phyloP scores from a whole-genome alignment of 2,113 vertebrate species.

The Stigmatopora argus region DNA sequence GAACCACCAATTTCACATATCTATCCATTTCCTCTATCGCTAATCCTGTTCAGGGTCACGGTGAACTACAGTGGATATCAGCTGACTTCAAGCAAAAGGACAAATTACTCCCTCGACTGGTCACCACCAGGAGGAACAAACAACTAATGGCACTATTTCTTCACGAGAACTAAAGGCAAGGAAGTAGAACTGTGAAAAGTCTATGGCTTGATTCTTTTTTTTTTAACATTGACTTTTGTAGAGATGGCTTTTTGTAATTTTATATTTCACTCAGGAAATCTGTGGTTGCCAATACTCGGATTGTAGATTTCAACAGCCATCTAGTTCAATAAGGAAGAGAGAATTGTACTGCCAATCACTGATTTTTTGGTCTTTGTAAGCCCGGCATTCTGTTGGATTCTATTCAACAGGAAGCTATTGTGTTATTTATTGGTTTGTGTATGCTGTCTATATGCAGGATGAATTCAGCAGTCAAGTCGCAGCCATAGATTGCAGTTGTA shows the following conservation, averaged over 20 bases:
- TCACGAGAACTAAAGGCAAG: too few relatives aligned
- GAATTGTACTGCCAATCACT: constrained; percentile 2
- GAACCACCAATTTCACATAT: too few relatives aligned
- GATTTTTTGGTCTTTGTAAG: constrained; percentile 1
- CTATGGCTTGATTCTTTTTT: too few relatives aligned
- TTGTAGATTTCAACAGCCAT: constrained; percentile 2
- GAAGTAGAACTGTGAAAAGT: background rate
- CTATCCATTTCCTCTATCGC: too few relatives aligned
- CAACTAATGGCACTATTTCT: too few relatives aligned
- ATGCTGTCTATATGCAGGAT: background rate
- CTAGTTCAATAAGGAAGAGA: background rate
- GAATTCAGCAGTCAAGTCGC: background rate
- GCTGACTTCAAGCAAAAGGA: too few relatives aligned
- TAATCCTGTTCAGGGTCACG: too few relatives aligned
- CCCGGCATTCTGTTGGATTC: background rate
- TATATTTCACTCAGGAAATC: background rate
- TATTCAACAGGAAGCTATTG: constrained; percentile 1
- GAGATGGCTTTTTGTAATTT: background rate
- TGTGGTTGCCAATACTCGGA: background rate
- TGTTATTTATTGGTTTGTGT: constrained; percentile 11
- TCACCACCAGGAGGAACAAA: too few relatives aligned
- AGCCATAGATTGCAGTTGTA: background rate
- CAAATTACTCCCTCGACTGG: too few relatives aligned
- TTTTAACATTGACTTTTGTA: background rate
- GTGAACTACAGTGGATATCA: too few relatives aligned